These are phyloP conservation scores for Bombus soroeensis DNA, from an alignment of 1,140 invertebrate genomes.

Conservation along the genomic window DNA sequence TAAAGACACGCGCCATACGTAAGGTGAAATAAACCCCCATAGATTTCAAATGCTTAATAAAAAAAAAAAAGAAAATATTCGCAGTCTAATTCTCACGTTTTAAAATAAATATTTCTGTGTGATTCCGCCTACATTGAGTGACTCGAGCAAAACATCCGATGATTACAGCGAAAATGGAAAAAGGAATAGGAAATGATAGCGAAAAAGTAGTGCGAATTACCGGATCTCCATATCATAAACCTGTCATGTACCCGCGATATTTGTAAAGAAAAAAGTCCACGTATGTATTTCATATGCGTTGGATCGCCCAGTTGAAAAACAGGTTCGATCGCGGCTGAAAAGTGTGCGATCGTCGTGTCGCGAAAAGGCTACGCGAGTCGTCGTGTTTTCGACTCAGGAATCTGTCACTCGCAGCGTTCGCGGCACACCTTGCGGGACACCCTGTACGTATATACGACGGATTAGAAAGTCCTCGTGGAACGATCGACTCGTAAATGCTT, in stretches of 20 bases:
- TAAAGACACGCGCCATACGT: too few relatives aligned
- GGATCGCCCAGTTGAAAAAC: not conserved
- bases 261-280: not conserved
- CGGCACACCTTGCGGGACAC: slow-evolving; percentile 43
- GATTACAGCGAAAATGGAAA: not conserved
- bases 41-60: too few relatives aligned
- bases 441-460: slow-evolving; percentile 53
- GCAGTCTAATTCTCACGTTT: too few relatives aligned
- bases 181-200: not conserved
- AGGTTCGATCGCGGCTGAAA: not conserved
- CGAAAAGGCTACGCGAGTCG: not conserved
- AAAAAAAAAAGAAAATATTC: too few relatives aligned
- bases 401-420: slow-evolving; percentile 35
- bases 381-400: slow-evolving; percentile 25
- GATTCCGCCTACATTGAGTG: too few relatives aligned
- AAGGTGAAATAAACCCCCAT: too few relatives aligned
- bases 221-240: not conserved
- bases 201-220: not conserved
- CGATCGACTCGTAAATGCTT: slow-evolving; percentile 62
- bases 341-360: not conserved
- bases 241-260: not conserved
- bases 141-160: not conserved
- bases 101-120: too few relatives aligned
- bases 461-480: slow-evolving; percentile 68
- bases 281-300: not conserved